A percentile compares a stretch with the other conserved stretches of the same genome.
These are phyloP conservation scores for Aselliscus stoliczkanus DNA, from an alignment of 2,797 vertebrate species.

Conservation along the genomic window DNA sequence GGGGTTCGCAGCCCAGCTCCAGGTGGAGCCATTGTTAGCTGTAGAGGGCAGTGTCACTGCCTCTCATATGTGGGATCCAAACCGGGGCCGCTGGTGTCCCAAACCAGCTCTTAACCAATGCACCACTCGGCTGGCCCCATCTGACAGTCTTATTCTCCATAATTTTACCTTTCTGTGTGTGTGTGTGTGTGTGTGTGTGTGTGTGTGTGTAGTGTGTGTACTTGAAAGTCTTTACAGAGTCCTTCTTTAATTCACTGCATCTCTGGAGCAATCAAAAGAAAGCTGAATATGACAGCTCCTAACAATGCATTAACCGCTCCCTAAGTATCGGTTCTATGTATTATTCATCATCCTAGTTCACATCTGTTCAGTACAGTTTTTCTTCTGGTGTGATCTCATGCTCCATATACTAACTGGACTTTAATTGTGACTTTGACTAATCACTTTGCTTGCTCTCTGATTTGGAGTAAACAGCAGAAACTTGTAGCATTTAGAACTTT, in stretches of 20 bases:
- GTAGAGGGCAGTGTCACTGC: too few species aligned
- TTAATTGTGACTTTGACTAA: constrained; percentile 20
- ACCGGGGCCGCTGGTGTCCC: too few species aligned
- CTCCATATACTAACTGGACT: neutral
- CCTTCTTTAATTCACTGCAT: neutral
- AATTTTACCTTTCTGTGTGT: neutral
- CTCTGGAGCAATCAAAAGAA: neutral
- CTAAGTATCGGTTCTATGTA: neutral
- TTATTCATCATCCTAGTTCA: neutral
- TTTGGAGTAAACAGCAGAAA: neutral
- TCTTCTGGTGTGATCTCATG: neutral
- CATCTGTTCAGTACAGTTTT: neutral
- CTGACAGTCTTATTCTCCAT: neutral
- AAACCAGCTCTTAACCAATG: too few species aligned
- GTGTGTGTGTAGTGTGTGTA: neutral
- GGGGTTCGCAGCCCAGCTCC: too few species aligned
- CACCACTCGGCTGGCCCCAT: too few species aligned
- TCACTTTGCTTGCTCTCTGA: neutral
- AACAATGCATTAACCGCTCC: neutral
- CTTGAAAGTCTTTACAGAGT: neutral
- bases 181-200: neutral
- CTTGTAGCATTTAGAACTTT: neutral
- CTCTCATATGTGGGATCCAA: too few species aligned
- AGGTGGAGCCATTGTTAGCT: too few species aligned
- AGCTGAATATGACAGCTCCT: neutral